A percentile compares a stretch with the other conserved stretches of the same genome.
Evolutionary conservation across 2,888 invertebrate species (phyloP).

Genomic region (Marronus borbonicus): DNA sequence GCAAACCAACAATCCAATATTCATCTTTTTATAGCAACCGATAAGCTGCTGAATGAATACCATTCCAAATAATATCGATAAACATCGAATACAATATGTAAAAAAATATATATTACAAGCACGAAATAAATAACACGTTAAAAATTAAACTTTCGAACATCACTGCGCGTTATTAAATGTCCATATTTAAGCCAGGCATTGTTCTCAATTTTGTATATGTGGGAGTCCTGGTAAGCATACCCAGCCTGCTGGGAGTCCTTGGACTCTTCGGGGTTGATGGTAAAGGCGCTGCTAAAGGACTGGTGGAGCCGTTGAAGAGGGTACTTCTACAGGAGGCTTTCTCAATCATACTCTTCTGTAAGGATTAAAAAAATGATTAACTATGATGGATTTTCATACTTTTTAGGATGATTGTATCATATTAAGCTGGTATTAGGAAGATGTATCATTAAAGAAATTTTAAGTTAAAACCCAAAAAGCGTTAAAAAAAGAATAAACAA

Average conservation of each 20-base stretch:
- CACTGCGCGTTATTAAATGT: slow-evolving; percentile 20
- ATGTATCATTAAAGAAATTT: not conserved
- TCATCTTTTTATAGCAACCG: too few species aligned
- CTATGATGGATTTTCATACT: too few species aligned
- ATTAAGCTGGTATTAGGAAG: too few species aligned
- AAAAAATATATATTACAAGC: not conserved
- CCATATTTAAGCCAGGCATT: slow-evolving; percentile 33
- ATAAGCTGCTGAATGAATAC: not conserved
- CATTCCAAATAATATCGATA: not conserved
- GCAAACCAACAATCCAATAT: too few species aligned
- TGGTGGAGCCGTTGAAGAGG: slow-evolving; percentile 10
- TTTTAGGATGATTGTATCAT: too few species aligned
- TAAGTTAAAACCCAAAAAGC: not conserved
- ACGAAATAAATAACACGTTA: slow-evolving; percentile 11
- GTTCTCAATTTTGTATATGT: slow-evolving; percentile 20
- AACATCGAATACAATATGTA: too few species aligned
- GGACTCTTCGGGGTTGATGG: slow-evolving; percentile 44
- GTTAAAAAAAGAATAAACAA: not conserved
- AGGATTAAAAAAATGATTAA: slow-evolving; percentile 14
- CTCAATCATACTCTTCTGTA: slow-evolving; percentile 51
- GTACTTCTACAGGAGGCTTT: slow-evolving; percentile 54
- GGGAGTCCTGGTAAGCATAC: not conserved
- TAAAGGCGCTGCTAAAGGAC: slow-evolving; percentile 43
- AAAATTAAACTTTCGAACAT: not conserved
- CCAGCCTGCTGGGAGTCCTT: slow-evolving; percentile 18